Evolutionary conservation across 2,113 vertebrate genomes (phyloP).

Genomic region (Gnathonemus echidnorhynchus): DNA sequence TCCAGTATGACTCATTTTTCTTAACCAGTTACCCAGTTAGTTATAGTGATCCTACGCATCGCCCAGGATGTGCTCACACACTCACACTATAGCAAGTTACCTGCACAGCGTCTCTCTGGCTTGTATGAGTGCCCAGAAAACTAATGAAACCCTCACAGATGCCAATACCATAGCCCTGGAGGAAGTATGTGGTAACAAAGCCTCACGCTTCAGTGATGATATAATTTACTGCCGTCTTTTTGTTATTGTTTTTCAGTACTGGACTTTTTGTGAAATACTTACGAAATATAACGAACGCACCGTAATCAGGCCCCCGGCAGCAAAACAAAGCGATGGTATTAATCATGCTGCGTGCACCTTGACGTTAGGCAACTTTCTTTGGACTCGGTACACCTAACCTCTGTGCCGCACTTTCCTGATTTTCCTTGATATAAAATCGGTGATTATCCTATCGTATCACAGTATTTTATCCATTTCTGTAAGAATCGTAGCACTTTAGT

Average conservation of each 20-base stretch:
- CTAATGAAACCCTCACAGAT: background rate
- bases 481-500: background rate
- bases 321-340: background rate
- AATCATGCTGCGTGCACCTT: background rate
- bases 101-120: background rate
- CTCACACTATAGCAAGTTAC: background rate
- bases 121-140: background rate
- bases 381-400: background rate
- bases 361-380: background rate
- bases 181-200: background rate
- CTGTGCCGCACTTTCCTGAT: background rate
- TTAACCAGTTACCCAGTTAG: background rate
- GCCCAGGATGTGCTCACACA: background rate
- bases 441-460: background rate
- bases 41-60: background rate
- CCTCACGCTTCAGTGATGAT: background rate
- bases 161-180: background rate
- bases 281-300: background rate
- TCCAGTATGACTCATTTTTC: background rate
- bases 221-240: background rate
- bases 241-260: background rate
- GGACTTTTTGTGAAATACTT: background rate
- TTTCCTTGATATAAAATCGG: background rate
- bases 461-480: background rate
- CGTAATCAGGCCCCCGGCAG: background rate